Percentiles rank a stretch among this genome's conserved stretches.
phyloP scores from a whole-genome alignment of 2,797 vertebrate genomes.

The Schizopygopsis pylzovi region DNA sequence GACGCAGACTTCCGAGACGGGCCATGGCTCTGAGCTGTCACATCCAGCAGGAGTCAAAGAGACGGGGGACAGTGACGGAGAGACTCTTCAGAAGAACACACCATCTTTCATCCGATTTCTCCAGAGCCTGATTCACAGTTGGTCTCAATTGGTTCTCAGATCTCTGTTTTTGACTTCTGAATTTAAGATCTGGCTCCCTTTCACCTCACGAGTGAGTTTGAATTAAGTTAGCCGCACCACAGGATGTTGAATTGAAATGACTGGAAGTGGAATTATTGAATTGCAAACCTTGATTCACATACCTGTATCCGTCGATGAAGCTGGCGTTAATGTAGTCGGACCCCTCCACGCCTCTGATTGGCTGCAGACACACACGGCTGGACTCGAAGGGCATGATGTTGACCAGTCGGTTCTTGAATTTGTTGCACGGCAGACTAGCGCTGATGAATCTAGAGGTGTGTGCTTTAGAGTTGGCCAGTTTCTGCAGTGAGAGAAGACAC shows the following conservation, averaged over 20 bases:
- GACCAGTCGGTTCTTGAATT: conserved; percentile 96
- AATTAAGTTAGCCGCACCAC: neutral
- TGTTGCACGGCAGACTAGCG: conserved; percentile 96
- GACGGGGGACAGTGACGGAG: conserved; percentile 2
- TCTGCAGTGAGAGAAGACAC: conserved; percentile 64
- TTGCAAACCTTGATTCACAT: conserved; percentile 41
- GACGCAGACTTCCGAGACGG: conserved; percentile 46
- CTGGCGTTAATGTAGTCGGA: conserved; percentile 98
- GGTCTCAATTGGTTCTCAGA: conserved; percentile 13
- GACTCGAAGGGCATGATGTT: conserved; percentile 97
- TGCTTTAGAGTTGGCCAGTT: conserved; percentile 92
- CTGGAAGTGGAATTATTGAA: neutral
- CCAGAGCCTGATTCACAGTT: neutral
- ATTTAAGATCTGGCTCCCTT: neutral
- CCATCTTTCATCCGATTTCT: neutral
- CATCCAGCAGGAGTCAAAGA: conserved; percentile 44
- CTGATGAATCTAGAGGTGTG: conserved; percentile 96
- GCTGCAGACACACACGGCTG: conserved; percentile 92
- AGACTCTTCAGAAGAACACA: neutral
- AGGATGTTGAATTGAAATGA: neutral
- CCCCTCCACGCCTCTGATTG: conserved; percentile 94
- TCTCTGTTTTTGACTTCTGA: neutral
- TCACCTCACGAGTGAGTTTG: neutral
- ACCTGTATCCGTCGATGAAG: conserved; percentile 97
- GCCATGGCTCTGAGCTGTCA: conserved; percentile 60